Evolutionary conservation across 2,888 invertebrate species (phyloP), one percentile per base, ranked within the genome.

Genomic region (Camptogramma bilineatum): DNA sequence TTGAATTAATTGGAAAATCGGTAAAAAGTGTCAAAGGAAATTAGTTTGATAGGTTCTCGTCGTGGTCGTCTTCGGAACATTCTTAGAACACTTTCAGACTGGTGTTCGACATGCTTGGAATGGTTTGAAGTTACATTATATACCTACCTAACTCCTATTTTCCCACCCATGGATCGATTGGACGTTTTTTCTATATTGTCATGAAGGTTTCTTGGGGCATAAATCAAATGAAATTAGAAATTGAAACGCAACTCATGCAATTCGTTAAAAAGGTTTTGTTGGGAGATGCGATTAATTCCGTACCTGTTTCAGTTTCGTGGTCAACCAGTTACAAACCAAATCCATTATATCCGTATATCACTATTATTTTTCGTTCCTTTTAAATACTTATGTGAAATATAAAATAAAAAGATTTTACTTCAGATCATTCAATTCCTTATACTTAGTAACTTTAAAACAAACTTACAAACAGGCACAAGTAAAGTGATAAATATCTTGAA

Each of bases 1-100:
- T 66, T 62, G 66, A 66, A 62, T 66, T 69, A 71, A 69, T 71
- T 67, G 65, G 55, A 66, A 71, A 69, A 69, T 68, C 62, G 52
- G 52, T 66, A 66, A 67, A 67, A 69, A 66, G 52, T 60, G 53
- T 60, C 55, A 60, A 57, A 60, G 67, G 39, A 65, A 69, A 68
- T 71, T 69, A 69, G 67, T 69, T 71, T 48, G 46, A 61, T 67
- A 52, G 50, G 54, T 53, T 52, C 62, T 56, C 28, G 28, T 7
- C 28, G 28, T 28, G 28, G 28, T 28, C 28, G 64, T 52, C 39
- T 53, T 56, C 17, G 50, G 51, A 58, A 13, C 46, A 58, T 66
- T 54, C 58, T 50, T 61, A 47, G 39, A 68, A 44, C 65, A 42
- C n/a, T 62, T 58, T 58, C 44, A 47, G 18, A 39, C 48, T 44